Conservation (phyloP, 2,888 invertebrate genomes). For the Melanotus villosus region DNA sequence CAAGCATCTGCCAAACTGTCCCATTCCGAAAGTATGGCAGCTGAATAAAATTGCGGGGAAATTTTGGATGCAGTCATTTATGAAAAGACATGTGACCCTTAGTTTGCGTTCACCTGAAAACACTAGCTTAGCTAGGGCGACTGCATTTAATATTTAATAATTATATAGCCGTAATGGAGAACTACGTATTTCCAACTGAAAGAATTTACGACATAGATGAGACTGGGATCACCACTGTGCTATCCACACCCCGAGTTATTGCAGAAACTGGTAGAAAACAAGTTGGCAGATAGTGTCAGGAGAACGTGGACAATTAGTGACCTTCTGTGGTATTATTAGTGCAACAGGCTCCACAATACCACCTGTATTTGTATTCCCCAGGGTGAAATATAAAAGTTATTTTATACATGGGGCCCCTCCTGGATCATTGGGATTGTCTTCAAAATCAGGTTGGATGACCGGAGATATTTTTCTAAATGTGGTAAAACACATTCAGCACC, state of each 20-base stretch:
- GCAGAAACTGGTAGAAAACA: conserved; percentile 35
- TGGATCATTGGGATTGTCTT: conserved; percentile 16
- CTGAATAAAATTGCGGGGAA: conserved; percentile 17
- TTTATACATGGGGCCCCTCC: conserved; percentile 23
- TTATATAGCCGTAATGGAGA: conserved; percentile 19
- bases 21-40: conserved; percentile 4
- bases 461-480: conserved; percentile 9
- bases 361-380: conserved; percentile 41
- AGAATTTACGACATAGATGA: conserved; percentile 16
- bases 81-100: conserved; percentile 16
- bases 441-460: conserved; percentile 26
- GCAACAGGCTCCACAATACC: conserved; percentile 52
- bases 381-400: conserved; percentile 15
- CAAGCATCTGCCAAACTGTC: conserved; percentile 8
- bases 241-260: conserved; percentile 10
- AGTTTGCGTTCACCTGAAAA: conserved; percentile 21
- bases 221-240: conserved; percentile 17
- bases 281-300: conserved; percentile 48
- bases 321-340: conserved; percentile 48
- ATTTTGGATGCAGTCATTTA: conserved; percentile 10
- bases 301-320: conserved; percentile 50
- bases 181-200: conserved; percentile 9
- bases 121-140: conserved; percentile 16
- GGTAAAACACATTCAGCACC: conserved; percentile 22
- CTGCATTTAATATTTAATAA: conserved; percentile 13